A percentile compares a stretch with the other conserved stretches of the same genome.
Evolutionary conservation across 2,888 invertebrate genomes (phyloP).

Genomic region (Polia nebulosa): DNA sequence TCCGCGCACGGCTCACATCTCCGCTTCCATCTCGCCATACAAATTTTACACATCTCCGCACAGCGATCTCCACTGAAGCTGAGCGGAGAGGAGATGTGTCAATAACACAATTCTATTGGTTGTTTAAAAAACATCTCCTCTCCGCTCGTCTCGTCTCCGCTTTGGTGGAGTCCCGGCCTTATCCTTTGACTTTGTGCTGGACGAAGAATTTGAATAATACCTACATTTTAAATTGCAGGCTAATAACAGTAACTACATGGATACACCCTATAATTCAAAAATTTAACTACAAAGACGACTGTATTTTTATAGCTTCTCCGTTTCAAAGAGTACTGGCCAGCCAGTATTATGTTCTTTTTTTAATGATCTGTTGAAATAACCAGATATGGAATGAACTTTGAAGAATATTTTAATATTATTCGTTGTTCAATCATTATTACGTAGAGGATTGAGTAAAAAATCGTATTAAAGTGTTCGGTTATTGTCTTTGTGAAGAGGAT

Average conservation of each 20-base stretch:
- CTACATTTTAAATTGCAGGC: slow-evolving; percentile 12
- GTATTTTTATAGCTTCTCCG: slow-evolving; percentile 7
- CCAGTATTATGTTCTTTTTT: background rate
- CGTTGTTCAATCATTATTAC: slow-evolving; percentile 1
- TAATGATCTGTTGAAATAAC: background rate
- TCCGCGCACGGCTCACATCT: no score
- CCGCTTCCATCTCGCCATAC: no score
- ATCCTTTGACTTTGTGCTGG: slow-evolving; percentile 21
- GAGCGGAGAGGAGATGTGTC: no score
- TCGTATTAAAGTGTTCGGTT: background rate
- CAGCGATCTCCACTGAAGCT: no score
- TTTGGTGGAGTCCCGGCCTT: no score
- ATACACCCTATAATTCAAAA: background rate
- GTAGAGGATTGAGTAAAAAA: background rate
- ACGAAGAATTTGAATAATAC: slow-evolving; percentile 34
- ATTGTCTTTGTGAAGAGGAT: background rate
- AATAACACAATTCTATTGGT: no score
- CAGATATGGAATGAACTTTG: slow-evolving; percentile 1
- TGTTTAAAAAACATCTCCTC: no score
- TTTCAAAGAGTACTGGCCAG: background rate
- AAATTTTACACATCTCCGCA: no score
- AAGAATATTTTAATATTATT: background rate
- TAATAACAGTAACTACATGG: background rate
- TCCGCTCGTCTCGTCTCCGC: no score
- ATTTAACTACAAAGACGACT: slow-evolving; percentile 6